Conservation (phyloP, 2,888 invertebrate species). For the Oscheius sp. region DNA sequence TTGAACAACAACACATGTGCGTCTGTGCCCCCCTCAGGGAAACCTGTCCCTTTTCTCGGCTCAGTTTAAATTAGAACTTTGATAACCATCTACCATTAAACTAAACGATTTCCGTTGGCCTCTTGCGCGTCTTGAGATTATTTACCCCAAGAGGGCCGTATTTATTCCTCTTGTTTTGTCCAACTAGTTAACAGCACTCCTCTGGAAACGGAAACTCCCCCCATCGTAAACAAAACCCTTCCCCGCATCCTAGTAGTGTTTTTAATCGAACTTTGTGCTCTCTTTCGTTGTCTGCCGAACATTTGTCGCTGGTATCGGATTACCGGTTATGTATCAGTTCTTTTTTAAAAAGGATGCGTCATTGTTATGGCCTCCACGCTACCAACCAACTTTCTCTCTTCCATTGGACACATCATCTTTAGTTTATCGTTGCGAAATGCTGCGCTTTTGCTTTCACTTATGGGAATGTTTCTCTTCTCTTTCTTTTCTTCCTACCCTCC, state of each 20-base stretch:
- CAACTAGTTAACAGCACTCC: background rate
- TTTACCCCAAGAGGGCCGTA: background rate
- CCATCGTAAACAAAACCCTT: constrained; percentile 12
- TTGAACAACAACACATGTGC: too few relatives aligned
- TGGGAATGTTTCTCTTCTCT: background rate
- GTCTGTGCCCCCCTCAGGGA: too few relatives aligned
- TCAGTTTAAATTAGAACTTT: constrained; percentile 19
- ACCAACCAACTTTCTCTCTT: background rate
- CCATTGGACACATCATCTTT: background rate
- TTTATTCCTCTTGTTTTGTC: constrained; percentile 6
- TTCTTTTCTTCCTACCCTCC: background rate
- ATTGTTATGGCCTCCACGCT: constrained; percentile 3
- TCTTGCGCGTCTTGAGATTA: constrained; percentile 6
- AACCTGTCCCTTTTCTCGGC: too few relatives aligned
- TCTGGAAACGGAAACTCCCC: background rate
- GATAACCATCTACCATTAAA: constrained; percentile 27
- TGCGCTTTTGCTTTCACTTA: background rate
- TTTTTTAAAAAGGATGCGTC: constrained; percentile 9
- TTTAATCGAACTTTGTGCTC: constrained; percentile 14
- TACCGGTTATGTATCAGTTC: background rate
- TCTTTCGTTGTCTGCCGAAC: background rate
- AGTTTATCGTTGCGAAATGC: constrained; percentile 13
- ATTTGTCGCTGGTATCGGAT: background rate
- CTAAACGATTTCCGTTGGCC: constrained; percentile 18
- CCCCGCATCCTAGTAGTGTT: background rate